These are phyloP conservation scores for Cliona cf. orientalis DNA, from an alignment of 37 sponge, comb jelly and placozoan genomes.

Conservation along the genomic window DNA sequence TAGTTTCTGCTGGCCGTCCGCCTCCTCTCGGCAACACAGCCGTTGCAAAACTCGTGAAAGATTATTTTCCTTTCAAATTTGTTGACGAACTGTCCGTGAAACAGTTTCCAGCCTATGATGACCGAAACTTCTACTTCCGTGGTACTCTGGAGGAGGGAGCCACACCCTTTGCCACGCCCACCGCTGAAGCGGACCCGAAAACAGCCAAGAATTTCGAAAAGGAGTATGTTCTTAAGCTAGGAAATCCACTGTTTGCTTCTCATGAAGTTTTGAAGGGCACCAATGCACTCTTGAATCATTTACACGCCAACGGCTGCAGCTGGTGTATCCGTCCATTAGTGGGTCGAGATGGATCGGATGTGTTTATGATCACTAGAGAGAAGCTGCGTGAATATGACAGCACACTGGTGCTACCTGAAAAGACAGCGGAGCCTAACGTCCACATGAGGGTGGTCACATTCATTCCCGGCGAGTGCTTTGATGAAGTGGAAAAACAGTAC, in stretches of 20 bases:
- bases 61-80: neutral
- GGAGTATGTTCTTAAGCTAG: slow-evolving; percentile 17
- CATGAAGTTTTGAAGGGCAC: slow-evolving; percentile 22
- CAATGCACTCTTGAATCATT: slow-evolving; percentile 25
- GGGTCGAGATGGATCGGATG: slow-evolving; percentile 5
- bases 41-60: neutral
- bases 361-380: neutral
- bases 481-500: slow-evolving; percentile 12
- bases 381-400: neutral
- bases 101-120: slow-evolving; percentile 46
- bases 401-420: neutral
- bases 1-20: neutral
- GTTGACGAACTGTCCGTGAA: slow-evolving; percentile 39
- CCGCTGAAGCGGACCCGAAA: no score
- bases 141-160: slow-evolving; percentile 8
- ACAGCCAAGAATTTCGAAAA: neutral
- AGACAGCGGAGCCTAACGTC: neutral
- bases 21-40: neutral
- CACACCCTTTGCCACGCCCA: no score
- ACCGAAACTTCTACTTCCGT: slow-evolving; percentile 53
- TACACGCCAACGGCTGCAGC: slow-evolving; percentile 3
- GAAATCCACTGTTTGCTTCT: slow-evolving; percentile 1
- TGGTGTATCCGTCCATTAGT: neutral
- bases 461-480: slow-evolving; percentile 20
- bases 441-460: slow-evolving; percentile 18